Evolutionary conservation across 2,888 invertebrate species (phyloP).

Genomic region (Drosophila anceps): DNA sequence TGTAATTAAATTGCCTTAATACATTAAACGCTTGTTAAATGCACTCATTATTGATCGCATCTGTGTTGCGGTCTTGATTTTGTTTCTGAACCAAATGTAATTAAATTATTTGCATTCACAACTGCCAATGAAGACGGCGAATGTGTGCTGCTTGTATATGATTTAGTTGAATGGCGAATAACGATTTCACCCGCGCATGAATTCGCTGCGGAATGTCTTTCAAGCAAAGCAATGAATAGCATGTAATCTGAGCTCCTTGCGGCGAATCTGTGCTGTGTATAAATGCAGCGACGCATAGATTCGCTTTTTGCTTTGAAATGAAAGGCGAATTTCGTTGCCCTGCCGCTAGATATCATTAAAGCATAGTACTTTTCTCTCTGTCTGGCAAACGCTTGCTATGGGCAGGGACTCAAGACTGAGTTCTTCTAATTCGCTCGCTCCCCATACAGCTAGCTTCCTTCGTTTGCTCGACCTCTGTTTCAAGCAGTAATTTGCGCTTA

Average conservation of each 20-base stretch:
- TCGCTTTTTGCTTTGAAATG: slow-evolving; percentile 1
- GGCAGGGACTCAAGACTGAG: neutral
- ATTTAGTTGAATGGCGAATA: neutral
- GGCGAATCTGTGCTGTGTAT: neutral
- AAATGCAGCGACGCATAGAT: slow-evolving; percentile 3
- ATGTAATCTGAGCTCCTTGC: neutral
- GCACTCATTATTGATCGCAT: neutral
- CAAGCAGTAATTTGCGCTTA: neutral
- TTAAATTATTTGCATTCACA: neutral
- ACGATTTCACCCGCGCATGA: neutral
- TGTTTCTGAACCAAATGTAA: neutral
- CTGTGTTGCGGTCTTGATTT: neutral
- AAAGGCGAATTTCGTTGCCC: neutral
- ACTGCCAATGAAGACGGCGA: neutral
- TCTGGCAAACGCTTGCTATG: neutral
- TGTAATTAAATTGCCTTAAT: neutral
- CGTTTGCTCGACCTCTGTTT: neutral
- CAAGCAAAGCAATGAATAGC: neutral
- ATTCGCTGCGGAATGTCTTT: neutral
- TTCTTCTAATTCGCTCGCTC: neutral
- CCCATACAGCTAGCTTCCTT: neutral
- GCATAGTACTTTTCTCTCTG: neutral
- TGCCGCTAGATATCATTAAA: neutral
- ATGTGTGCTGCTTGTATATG: neutral
- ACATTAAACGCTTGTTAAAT: neutral